Base-by-base conservation (phyloP, 2,888 invertebrate species). In the Caenorhabditis virilis region DNA sequence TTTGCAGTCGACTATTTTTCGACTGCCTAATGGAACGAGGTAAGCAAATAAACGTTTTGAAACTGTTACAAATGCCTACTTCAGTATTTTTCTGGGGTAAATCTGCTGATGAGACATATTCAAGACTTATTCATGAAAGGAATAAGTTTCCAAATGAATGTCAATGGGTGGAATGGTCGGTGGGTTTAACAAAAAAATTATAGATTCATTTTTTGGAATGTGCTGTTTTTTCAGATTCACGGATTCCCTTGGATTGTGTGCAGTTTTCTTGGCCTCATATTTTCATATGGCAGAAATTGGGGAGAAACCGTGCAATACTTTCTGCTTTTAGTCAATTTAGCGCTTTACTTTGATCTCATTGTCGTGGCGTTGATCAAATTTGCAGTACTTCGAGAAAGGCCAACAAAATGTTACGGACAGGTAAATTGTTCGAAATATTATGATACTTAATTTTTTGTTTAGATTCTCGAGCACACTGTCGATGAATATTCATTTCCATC, bases 401-500 rank as follows among this genome's bases (percentile, higher is more conserved):
- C 81, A 1, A 41, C 57, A 15, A 72, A 77, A 25, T 42, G 25
- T 11, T 48, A 59, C 16, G 45, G 43, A 20, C 30, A 51, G 5
- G 35, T 56, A 18, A 30, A 13, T 13, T 13, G 13, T 26, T 13
- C 9, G 7, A 23, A 23, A 6, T 30, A 9, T 2, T 6, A 42
- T 23, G 22, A 6, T 42, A n/a, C 22, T 23, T 45, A 45, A 51
- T 22, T 16, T 23, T 3, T 16, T 46, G 35, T 64, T 33, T 33
- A 60, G 65, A 16, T 56, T 5, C 20, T 52, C 18, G 60, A 66
- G 22, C 53, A 56, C 46, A 53, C 52, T 11, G 75, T 74, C 56
- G 94, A 94, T 84, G 90, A 92, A 78, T 95, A 89, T 84, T 89
- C 90, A 46, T 97, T 97, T 84, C 97, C 95, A 13, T 95, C 95